Evolutionary conservation across 53 echinoderm and acorn worm genomes (phyloP).

Genomic region (Holothuria leucospilota): DNA sequence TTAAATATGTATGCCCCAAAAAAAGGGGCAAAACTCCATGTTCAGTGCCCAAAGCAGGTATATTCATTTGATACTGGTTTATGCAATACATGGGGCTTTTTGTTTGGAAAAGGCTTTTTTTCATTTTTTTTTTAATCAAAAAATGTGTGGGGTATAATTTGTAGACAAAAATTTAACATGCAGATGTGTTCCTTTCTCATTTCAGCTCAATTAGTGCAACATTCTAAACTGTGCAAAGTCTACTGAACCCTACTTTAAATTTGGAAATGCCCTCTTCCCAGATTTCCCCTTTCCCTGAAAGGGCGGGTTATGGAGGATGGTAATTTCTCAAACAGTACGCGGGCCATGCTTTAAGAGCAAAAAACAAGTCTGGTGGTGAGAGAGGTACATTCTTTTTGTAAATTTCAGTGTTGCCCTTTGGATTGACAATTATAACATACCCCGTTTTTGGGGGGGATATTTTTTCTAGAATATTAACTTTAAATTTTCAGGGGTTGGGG

Average conservation of each 20-base stretch:
- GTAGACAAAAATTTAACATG: no score
- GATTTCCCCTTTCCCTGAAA: constrained; percentile 96
- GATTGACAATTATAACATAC: background rate
- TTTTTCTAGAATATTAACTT: no score
- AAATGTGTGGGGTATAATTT: background rate
- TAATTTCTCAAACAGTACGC: constrained; percentile 92
- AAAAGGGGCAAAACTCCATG: no score
- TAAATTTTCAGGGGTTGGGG: no score
- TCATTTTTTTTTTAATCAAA: background rate
- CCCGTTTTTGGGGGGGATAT: background rate
- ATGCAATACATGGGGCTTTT: no score
- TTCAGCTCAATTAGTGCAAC: constrained; percentile 74
- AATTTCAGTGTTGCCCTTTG: constrained; percentile 14
- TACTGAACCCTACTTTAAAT: constrained; percentile 78
- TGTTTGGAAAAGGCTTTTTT: no score
- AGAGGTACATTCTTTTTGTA: background rate
- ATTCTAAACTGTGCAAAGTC: constrained; percentile 76
- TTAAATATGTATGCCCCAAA: no score
- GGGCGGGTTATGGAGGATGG: constrained; percentile 91
- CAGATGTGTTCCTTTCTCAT: background rate
- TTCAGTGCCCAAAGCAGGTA: no score
- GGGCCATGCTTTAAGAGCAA: constrained; percentile 82
- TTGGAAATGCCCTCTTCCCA: constrained; percentile 81
- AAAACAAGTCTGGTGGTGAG: constrained; percentile 52
- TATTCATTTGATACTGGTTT: no score